phyloP scores from a whole-genome alignment of 92 coral and sea anemone species.

The Zoanthus solanderi region DNA sequence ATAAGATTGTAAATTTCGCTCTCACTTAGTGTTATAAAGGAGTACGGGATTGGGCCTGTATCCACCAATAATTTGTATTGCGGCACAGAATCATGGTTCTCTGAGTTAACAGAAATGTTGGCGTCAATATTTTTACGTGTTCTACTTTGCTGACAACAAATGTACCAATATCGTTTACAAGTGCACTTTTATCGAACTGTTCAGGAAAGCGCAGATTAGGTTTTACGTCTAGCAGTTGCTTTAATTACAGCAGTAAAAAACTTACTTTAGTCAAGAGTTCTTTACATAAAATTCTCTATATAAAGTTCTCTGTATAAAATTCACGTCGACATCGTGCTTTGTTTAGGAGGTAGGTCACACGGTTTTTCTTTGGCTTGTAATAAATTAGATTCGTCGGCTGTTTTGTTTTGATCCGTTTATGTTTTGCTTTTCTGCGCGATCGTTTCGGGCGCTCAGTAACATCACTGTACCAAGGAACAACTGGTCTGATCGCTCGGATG shows the following conservation, averaged over 20 bases:
- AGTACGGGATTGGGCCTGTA: not conserved
- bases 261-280: slow-evolving; percentile 18
- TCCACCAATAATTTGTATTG: not conserved
- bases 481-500: not conserved
- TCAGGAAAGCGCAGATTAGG: slow-evolving; percentile 16
- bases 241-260: slow-evolving; percentile 12
- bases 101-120: not conserved
- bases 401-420: not conserved
- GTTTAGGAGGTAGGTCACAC: not conserved
- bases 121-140: not conserved
- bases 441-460: not conserved
- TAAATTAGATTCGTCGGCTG: not conserved
- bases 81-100: slow-evolving; percentile 6
- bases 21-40: not conserved
- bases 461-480: not conserved
- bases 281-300: slow-evolving; percentile 14
- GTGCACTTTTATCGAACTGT: slow-evolving; percentile 22
- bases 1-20: no score
- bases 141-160: slow-evolving; percentile 27
- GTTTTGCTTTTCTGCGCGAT: not conserved
- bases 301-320: not conserved
- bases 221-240: slow-evolving; percentile 15
- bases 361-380: not conserved
- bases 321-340: slow-evolving; percentile 12
- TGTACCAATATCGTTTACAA: slow-evolving; percentile 38